Evolutionary conservation across 1,140 invertebrate genomes (phyloP), one percentile per base, ranked within the genome.

Genomic region (Psilanteris sp.): DNA sequence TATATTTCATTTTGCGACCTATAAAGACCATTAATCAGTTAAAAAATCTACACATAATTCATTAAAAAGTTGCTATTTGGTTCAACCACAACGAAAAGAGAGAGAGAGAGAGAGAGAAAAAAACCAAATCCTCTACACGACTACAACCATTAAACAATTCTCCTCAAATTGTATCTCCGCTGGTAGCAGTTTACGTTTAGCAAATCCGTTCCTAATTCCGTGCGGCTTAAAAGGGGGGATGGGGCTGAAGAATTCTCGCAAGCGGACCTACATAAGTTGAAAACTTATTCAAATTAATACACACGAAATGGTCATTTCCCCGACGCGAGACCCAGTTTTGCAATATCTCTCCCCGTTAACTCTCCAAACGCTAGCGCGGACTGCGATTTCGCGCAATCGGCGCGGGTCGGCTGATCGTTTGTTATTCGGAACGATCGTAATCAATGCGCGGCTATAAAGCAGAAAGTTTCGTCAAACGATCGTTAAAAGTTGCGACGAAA

Each of bases 401-500:
- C 43, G 32, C 7, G 22, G 24, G 8, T 16, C 24, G 27, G 24
- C 22, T 36, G 32, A 62, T 46, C 55, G 46, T 61, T n/a, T n/a
- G n/a, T 72, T 55, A 61, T 72, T 62, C 29, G 46, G 59, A 41
- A 64, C 57, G 48, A 72, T 72, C 32, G 57, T 57, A 50, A 64
- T 57, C 46, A 34, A 0, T 20, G 37, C 32, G 50, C 1, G 26
- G 15, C 24, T 66, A 16, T 39, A 48, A 55, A 48, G 29, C 9
- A 26, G 26, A 15, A 62, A 71, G 37, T 62, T 71, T 55, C 22
- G 26, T 27, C 15, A 34, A 44, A 52, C 61, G 29, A 41, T 61
- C 71, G 54, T 27, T n/a, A n/a, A n/a, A n/a, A n/a, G n/a, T n/a
- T n/a, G n/a, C n/a, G n/a, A n/a, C n/a, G n/a, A n/a, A n/a, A n/a